Evolutionary conservation across 1,140 invertebrate genomes (phyloP), one percentile per base, ranked within the genome.

Genomic region (Danaus plexippus): DNA sequence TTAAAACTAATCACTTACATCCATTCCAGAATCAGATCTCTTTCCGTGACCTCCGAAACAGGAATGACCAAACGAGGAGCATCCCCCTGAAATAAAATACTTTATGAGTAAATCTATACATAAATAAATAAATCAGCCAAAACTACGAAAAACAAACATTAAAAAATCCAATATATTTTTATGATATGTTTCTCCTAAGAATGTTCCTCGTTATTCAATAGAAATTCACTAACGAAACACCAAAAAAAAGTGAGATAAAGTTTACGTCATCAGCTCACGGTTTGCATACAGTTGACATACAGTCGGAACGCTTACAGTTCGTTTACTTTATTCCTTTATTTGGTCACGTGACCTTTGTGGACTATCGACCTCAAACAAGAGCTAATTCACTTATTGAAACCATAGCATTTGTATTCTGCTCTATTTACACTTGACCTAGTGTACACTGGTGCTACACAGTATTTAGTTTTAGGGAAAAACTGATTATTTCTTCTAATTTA

Each of bases 41-140:
- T 92, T 92, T 0, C 91, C 91, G 57, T 91, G 90, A 0, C 90
- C 91, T 9, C 91, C 91, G 57, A 89, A 91, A 70, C 91, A 92
- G 0, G 91, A 91, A 61, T 92, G 91, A 0, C 91, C 91, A 49
- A 90, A 92, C 0, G 89, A 86, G 6, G 89, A 89, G 64, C 91
- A 92, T 8, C 90, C 90, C 46, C 90, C 91, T 92, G 71, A 9
- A 81, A 86, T 47, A 71, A 67, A 54, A 55, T 12, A 51, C 9
- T 32, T 1, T 47, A 9, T n/a, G 11, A n/a, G 11, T 45, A 11
- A 15, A 47, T 6, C 22, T 3, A 32, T 32, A 2, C 5, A 32
- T 32, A 32, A 32, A 3, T 32, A 3, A 1, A 32, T 3, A 32
- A 2, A 32, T 7, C 7, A 32, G 22, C 22, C 22, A 32, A 6